These are phyloP conservation scores for Irena cyanogastra DNA, from an alignment of 2,113 vertebrate genomes.

Conservation along the genomic window DNA sequence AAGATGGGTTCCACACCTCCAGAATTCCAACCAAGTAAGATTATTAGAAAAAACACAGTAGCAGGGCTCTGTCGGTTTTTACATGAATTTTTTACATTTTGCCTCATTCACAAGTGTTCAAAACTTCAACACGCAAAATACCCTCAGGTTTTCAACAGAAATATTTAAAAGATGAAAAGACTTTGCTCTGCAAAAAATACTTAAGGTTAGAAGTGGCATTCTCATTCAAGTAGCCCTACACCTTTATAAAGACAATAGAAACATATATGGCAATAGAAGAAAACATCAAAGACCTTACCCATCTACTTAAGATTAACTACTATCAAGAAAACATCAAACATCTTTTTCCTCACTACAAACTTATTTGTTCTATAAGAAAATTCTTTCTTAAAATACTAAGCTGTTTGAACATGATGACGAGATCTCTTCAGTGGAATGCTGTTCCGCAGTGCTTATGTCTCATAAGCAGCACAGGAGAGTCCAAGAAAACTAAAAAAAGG, in stretches of 20 bases:
- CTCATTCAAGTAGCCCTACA: not conserved
- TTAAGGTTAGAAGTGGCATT: not conserved
- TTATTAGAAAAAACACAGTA: conserved; percentile 35
- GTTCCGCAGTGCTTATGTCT: not conserved
- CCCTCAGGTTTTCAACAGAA: not conserved
- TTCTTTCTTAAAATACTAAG: not conserved
- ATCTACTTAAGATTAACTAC: not conserved
- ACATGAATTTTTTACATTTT: not conserved
- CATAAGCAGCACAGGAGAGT: not conserved
- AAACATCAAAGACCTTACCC: not conserved
- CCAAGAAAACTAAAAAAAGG: not conserved
- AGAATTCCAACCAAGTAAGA: conserved; percentile 52
- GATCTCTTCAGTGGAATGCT: not conserved
- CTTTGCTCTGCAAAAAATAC: not conserved
- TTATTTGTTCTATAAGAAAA: not conserved
- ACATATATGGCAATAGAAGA: not conserved
- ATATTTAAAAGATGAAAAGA: not conserved
- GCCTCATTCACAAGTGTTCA: not conserved
- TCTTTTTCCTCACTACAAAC: not conserved
- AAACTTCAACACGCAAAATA: not conserved
- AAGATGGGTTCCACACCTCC: conserved; percentile 38
- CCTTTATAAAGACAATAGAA: not conserved
- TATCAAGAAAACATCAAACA: not conserved
- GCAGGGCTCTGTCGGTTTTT: not conserved
- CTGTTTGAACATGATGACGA: not conserved